Conservation (phyloP, 1,140 invertebrate species). For the Ladona fulva region DNA sequence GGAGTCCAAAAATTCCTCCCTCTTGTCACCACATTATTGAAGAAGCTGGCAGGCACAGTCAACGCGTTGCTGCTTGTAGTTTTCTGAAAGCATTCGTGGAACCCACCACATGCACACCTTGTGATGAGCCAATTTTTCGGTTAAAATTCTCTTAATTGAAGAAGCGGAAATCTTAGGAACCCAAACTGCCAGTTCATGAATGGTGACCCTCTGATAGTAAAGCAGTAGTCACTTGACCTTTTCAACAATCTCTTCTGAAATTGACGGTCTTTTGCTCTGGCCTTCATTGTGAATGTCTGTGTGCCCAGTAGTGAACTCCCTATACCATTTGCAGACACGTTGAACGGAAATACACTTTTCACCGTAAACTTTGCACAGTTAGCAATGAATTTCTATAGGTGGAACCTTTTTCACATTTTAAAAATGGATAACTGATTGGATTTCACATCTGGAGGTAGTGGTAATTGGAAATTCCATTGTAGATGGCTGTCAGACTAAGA, state of each 20-base stretch:
- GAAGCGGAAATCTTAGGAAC: not conserved
- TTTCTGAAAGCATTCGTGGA: no score
- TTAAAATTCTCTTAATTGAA: not conserved
- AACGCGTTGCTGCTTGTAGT: no score
- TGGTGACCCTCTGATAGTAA: not conserved
- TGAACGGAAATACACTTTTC: conserved; percentile 15
- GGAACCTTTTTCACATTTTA: conserved; percentile 9
- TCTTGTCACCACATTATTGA: conserved; percentile 16
- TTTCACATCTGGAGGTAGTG: conserved; percentile 14
- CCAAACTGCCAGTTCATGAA: not conserved
- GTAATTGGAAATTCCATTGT: conserved; percentile 4
- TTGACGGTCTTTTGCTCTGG: conserved; percentile 15
- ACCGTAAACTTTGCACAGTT: conserved; percentile 12
- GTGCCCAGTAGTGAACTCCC: no score
- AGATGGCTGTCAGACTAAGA: conserved; percentile 14
- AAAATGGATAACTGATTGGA: conserved; percentile 16
- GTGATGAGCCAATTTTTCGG: not conserved
- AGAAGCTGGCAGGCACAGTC: conserved; percentile 6
- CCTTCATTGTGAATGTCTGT: conserved; percentile 14
- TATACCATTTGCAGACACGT: conserved; percentile 14
- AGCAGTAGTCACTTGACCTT: not conserved
- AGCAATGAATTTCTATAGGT: conserved; percentile 17
- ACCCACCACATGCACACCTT: no score
- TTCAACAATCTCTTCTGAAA: conserved; percentile 16
- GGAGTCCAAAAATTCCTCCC: conserved; percentile 14